Conservation (phyloP, 1,140 invertebrate genomes). For the Uloborus diversus region DNA sequence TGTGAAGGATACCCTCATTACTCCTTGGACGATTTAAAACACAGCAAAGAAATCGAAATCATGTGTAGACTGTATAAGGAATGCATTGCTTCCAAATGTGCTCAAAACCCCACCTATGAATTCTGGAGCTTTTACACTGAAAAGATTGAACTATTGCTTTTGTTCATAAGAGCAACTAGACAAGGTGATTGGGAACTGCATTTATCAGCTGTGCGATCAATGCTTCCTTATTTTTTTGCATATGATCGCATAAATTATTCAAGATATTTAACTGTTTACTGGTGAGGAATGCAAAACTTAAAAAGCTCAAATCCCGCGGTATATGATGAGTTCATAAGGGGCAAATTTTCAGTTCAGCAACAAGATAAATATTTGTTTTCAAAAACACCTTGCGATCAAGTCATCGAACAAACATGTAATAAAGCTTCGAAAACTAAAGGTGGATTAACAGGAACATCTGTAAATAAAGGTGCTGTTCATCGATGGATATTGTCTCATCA, state of each 20-base stretch:
- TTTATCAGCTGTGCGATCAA: background rate
- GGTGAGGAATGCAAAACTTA: conserved; percentile 26
- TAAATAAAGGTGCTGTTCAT: conserved; percentile 6
- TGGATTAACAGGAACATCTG: background rate
- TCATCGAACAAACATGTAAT: conserved; percentile 53
- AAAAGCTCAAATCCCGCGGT: background rate
- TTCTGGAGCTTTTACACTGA: background rate
- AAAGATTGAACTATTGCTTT: background rate
- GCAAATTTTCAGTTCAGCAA: conserved; percentile 55
- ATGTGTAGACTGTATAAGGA: conserved; percentile 52
- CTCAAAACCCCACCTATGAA: background rate
- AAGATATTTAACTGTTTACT: conserved; percentile 38
- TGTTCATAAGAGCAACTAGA: background rate
- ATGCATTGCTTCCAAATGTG: background rate
- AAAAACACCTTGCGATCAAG: conserved; percentile 49
- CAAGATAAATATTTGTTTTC: background rate
- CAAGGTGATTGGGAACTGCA: conserved; percentile 7
- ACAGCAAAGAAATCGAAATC: no score
- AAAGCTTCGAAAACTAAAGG: conserved; percentile 42
- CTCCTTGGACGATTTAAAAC: conserved; percentile 52
- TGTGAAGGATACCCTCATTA: conserved; percentile 57
- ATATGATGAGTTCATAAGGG: background rate
- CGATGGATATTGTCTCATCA: conserved; percentile 12
- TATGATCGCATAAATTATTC: conserved; percentile 35
- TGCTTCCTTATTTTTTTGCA: background rate